A percentile compares a stretch with the other conserved stretches of the same genome.
Evolutionary conservation across 2,797 vertebrate genomes (phyloP).

Genomic region (Macropus fuliginosus): DNA sequence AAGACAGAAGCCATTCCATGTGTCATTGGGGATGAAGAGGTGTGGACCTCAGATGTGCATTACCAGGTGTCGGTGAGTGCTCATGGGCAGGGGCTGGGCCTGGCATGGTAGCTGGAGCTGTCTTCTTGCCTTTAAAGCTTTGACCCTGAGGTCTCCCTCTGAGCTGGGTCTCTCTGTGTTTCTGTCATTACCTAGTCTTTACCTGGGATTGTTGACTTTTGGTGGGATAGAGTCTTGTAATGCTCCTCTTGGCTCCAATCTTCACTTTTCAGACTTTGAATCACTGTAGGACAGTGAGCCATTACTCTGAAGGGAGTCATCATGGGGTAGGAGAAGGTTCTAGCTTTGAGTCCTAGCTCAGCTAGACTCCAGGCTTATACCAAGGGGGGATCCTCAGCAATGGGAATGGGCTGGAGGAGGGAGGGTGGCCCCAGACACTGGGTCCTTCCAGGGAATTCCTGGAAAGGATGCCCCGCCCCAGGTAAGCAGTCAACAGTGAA

Average conservation of each 20-base stretch:
- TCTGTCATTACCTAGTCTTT: background rate
- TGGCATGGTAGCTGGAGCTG: background rate
- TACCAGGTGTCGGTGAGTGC: conserved; percentile 93
- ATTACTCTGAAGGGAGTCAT: background rate
- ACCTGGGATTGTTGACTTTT: background rate
- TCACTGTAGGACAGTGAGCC: background rate
- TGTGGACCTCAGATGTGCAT: conserved; percentile 91
- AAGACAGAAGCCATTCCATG: conserved; percentile 93
- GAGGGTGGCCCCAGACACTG: background rate
- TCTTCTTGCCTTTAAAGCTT: too few species aligned
- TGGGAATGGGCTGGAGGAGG: background rate
- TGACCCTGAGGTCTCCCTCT: background rate
- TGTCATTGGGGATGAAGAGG: conserved; percentile 92
- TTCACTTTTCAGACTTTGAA: background rate
- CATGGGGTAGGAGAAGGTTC: background rate
- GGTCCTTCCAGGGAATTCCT: background rate
- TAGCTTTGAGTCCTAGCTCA: background rate
- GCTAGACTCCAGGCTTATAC: background rate
- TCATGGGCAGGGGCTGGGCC: background rate
- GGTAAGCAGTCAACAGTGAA: background rate
- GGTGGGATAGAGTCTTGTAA: background rate
- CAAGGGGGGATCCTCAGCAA: too few species aligned
- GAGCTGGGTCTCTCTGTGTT: background rate
- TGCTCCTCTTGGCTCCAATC: background rate
- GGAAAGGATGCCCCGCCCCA: background rate